Conservation (phyloP, 2,888 invertebrate species). For the Chrysolina americana region DNA sequence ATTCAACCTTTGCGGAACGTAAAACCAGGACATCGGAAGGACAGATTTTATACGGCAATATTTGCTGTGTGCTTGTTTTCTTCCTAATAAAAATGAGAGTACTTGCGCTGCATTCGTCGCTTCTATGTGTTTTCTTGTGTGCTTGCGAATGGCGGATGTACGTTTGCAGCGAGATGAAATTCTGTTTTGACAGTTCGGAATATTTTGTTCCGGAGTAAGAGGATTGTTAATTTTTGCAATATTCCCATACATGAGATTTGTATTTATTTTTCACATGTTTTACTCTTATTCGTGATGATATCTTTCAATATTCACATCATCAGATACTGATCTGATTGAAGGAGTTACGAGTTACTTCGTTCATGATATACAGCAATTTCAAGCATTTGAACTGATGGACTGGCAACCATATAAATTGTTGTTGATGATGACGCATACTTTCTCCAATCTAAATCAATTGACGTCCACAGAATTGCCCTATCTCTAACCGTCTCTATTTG, state of each 20-base stretch:
- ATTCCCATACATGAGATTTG: background rate
- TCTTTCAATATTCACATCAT: too few relatives aligned
- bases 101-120: slow-evolving; percentile 17
- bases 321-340: too few relatives aligned
- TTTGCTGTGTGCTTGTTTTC: slow-evolving; percentile 28
- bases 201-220: background rate
- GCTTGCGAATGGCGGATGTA: slow-evolving; percentile 16
- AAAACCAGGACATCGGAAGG: slow-evolving; percentile 30
- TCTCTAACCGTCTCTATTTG: too few relatives aligned
- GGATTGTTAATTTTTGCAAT: background rate
- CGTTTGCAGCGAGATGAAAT: slow-evolving; percentile 14
- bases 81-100: slow-evolving; percentile 17
- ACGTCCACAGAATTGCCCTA: too few relatives aligned
- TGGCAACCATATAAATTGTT: too few relatives aligned
- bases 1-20: slow-evolving; percentile 42
- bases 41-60: slow-evolving; percentile 30
- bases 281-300: too few relatives aligned
- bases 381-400: too few relatives aligned
- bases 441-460: too few relatives aligned
- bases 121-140: slow-evolving; percentile 5
- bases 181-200: slow-evolving; percentile 13
- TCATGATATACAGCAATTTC: too few relatives aligned
- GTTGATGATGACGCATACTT: too few relatives aligned
- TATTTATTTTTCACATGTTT: too few relatives aligned
- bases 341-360: too few relatives aligned